Percentiles rank a stretch among this genome's conserved stretches.
phyloP scores from a whole-genome alignment of 2,113 vertebrate genomes.

The Hoplias malabaricus region DNA sequence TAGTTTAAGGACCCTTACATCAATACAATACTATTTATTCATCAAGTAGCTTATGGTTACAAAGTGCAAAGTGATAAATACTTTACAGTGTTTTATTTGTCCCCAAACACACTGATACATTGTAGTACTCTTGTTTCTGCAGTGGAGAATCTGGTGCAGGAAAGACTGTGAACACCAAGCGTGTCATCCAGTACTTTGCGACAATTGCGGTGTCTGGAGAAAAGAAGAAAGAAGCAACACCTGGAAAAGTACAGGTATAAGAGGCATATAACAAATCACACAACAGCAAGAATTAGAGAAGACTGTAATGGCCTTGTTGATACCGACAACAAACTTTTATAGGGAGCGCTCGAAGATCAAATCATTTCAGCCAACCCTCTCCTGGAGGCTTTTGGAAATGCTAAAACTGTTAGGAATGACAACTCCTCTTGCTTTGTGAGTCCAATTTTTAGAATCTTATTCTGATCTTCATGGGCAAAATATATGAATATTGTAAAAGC shows the following conservation, averaged over 20 bases:
- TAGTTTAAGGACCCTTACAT: no score
- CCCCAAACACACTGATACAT: neutral
- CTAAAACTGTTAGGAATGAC: slow-evolving; percentile 80
- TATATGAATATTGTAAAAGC: no score
- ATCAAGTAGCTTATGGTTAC: no score
- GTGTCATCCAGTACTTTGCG: slow-evolving; percentile 96
- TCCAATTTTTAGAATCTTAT: neutral
- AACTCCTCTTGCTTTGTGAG: slow-evolving; percentile 80
- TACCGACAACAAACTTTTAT: neutral
- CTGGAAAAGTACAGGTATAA: slow-evolving; percentile 82
- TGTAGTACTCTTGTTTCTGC: slow-evolving; percentile 34
- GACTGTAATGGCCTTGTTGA: neutral
- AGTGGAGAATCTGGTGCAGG: slow-evolving; percentile 94
- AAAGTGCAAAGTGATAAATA: no score
- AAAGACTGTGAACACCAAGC: slow-evolving; percentile 95
- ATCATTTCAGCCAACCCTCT: slow-evolving; percentile 80
- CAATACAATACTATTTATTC: no score
- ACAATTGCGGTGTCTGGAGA: slow-evolving; percentile 87
- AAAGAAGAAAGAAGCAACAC: slow-evolving; percentile 51
- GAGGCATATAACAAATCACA: neutral
- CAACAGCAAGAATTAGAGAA: neutral
- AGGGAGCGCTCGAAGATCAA: slow-evolving; percentile 86
- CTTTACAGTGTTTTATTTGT: neutral
- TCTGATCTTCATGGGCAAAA: no score
- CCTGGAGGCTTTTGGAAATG: slow-evolving; percentile 75